Evolutionary conservation across 2,797 vertebrate genomes (phyloP).

Genomic region (Hypotaenidia philippensis): DNA sequence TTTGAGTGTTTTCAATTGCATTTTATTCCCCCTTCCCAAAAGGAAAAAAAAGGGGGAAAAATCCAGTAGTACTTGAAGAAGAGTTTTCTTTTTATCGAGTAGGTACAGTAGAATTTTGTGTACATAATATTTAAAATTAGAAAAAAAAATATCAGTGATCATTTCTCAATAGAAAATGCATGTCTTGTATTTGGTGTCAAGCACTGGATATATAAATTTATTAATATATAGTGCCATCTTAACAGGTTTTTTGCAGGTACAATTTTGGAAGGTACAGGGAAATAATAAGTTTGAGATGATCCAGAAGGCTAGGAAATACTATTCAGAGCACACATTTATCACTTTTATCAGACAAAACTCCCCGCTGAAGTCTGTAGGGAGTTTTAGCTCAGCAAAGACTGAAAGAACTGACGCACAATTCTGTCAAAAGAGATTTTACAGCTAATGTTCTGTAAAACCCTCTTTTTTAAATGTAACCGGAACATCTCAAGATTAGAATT

Average conservation of each 20-base stretch:
- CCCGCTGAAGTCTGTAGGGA: background rate
- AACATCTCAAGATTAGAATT: background rate
- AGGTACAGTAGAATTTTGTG: background rate
- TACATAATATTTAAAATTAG: background rate
- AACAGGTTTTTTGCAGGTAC: background rate
- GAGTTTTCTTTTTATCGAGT: background rate
- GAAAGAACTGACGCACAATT: constrained; percentile 36
- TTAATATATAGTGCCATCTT: background rate
- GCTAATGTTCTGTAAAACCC: constrained; percentile 25
- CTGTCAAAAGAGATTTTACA: constrained; percentile 37
- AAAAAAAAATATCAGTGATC: background rate
- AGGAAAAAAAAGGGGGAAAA: background rate
- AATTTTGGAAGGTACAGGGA: background rate
- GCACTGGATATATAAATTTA: background rate
- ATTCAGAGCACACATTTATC: background rate
- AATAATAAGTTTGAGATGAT: background rate
- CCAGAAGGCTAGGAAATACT: background rate
- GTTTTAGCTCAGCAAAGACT: background rate
- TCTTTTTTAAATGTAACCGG: background rate
- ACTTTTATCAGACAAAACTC: constrained; percentile 22
- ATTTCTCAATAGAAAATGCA: background rate
- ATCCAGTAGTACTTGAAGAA: background rate
- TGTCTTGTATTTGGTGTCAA: background rate
- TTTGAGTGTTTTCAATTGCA: background rate
- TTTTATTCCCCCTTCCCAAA: background rate